Base-by-base conservation (phyloP, 2,888 invertebrate species). In the Saturnia pavonia region DNA sequence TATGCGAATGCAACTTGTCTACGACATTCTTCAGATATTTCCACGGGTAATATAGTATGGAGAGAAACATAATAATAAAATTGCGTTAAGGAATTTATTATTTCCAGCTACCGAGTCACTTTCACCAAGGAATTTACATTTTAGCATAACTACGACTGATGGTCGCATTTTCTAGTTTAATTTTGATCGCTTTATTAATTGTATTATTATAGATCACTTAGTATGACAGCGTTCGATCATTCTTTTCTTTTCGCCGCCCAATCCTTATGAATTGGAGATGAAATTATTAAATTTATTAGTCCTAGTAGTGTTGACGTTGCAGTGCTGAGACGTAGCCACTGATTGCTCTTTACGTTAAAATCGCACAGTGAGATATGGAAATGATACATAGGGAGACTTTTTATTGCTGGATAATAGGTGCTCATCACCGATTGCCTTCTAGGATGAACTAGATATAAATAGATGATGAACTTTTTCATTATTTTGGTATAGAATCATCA, bases 1-100 rank as follows among this genome's bases (percentile, higher is more conserved):
- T 76, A 72, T 77, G 79, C 77, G 80, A 85, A 78, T 82, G 80
- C 79, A 78, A 77, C 77, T 76, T 74, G 78, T 79, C 76, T 73
- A 71, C 68, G 75, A 75, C 80, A 82, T 85, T 81, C 81, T 77
- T 74, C 68, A 74, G 75, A 81, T 85, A 73, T 77, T 75, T 77
- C 72, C 71, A 74, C 70, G 72, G 72, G 65, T 74, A 8, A 67
- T 12, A n/a, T 54, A 9, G 12, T 19, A 19, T 70, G 70, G 67
- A 70, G 54, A 70, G 51, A 7, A 40, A 67, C 66, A 7, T 54
- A 40, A 8, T 66, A 16, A 54, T 22, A 54, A 60, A 12, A 22
- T 34, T 54, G 12, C 1, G 40, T 40, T 48, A 48, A 48, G 6
- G 19, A 48, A 48, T 4, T 48, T 6, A n/a, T 19, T 48, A 48